Evolutionary conservation across 2,797 vertebrate species (phyloP), one percentile per base, ranked within the genome.

Genomic region (Sebastes minor): DNA sequence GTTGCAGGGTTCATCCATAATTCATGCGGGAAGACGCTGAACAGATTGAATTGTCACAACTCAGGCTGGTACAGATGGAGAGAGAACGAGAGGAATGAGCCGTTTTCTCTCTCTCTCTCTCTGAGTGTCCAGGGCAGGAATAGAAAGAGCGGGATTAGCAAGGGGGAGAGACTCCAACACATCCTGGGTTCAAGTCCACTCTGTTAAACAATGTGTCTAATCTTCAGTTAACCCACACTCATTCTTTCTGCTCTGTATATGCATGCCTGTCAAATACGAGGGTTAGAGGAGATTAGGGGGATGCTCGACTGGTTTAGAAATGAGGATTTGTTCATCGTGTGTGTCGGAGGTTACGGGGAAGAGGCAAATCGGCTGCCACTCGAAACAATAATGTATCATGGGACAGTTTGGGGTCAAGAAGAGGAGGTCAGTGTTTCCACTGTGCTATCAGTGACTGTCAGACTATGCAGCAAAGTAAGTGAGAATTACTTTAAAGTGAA

Each of bases 11-110:
- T 86, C 79, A 91, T 92, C 86, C 85, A 92, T 89, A 89, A 93
- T 90, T 93, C 87, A 93, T 83, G 81, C 10, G 18, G 60, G 79
- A 78, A 73, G 82, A 88, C 59, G 52, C 74, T 35, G 78, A 88
- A 81, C 90, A 87, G 87, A 90, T 91, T 92, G 91, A 91, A 86
- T 80, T 88, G 89, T 91, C 89, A 84, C 85, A 88, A 86, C 70
- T 78, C 66, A 2, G 69, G 53, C 83, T 52, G 78, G 55, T 77
- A 46, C 76, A 71, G 80, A 85, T n/a, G 72, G 71, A 76, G 71
- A 60, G 65, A 61, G 68, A 73, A 71, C 2, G 23, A 71, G 75
- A 72, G 72, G 65, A 78, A 78, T 65, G 65, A 80, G 74, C 81
- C 66, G 22, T 11, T 82, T 46, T 63, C 67, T 62, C 14, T 65